Evolutionary conservation across 2,113 vertebrate species (phyloP).

Genomic region (Cisticola juncidis): DNA sequence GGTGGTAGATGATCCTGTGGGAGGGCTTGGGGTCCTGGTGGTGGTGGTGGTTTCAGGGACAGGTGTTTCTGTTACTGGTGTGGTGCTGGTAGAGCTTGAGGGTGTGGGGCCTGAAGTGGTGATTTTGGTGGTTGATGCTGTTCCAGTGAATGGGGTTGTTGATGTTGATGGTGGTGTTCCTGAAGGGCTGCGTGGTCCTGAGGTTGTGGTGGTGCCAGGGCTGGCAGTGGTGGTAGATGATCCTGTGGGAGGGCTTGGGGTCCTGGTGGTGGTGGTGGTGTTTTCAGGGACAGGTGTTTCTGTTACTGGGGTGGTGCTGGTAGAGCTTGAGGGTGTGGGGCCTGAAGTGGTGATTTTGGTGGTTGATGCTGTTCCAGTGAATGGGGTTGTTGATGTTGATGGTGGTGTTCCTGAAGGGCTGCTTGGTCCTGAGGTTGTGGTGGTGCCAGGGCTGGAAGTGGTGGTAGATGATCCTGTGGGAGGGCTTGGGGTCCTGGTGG

Average conservation of each 20-base stretch:
- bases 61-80: not conserved
- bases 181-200: not conserved
- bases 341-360: not conserved
- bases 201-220: not conserved
- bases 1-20: not conserved
- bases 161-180: not conserved
- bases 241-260: not conserved
- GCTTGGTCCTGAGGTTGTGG: not conserved
- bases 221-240: too few species aligned
- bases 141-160: not conserved
- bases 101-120: not conserved
- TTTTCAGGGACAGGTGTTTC: fast-evolving
- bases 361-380: fast-evolving
- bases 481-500: not conserved
- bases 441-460: not conserved
- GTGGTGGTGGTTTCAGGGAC: not conserved
- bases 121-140: fast-evolving
- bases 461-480: not conserved
- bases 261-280: not conserved
- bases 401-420: not conserved
- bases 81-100: not conserved
- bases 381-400: not conserved
- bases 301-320: not conserved
- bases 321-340: not conserved
- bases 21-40: not conserved